A percentile compares a stretch with the other conserved stretches of the same genome.
Evolutionary conservation across 2,113 vertebrate genomes (phyloP).

Genomic region (Colius striatus): DNA sequence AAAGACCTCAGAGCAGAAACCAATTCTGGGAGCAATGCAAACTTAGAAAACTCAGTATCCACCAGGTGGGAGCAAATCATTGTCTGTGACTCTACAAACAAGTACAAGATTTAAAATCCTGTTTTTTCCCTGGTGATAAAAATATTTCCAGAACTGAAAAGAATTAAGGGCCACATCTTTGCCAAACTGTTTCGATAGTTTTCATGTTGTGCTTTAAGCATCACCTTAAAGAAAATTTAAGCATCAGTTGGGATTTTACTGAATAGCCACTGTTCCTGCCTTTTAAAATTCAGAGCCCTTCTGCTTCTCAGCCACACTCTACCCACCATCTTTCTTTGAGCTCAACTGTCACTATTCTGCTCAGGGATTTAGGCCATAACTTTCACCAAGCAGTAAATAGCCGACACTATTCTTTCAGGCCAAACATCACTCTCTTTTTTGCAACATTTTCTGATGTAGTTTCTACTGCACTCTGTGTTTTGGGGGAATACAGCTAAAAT

Average conservation of each 20-base stretch:
- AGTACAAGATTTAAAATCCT: neutral
- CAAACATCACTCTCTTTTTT: too few relatives aligned
- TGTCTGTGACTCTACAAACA: neutral
- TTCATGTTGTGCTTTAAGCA: neutral
- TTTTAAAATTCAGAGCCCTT: too few relatives aligned
- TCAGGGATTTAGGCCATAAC: too few relatives aligned
- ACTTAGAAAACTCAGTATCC: neutral
- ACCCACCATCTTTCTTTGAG: too few relatives aligned
- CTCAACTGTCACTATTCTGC: too few relatives aligned
- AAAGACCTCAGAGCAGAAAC: neutral
- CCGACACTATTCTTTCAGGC: too few relatives aligned
- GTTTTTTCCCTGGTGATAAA: neutral
- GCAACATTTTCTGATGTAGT: too few relatives aligned
- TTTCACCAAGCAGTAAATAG: too few relatives aligned
- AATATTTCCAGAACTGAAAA: neutral
- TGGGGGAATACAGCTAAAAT: neutral
- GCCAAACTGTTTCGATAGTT: neutral
- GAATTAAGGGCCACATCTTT: neutral
- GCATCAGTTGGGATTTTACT: neutral
- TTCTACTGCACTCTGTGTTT: too few relatives aligned
- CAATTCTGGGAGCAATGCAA: neutral
- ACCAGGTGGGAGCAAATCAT: slow-evolving; percentile 3
- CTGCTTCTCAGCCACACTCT: too few relatives aligned
- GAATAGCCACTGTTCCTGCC: neutral
- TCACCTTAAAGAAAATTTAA: too few relatives aligned